These are phyloP conservation scores for Drosophila melanocephala DNA, from an alignment of 2,888 invertebrate genomes.

Conservation along the genomic window DNA sequence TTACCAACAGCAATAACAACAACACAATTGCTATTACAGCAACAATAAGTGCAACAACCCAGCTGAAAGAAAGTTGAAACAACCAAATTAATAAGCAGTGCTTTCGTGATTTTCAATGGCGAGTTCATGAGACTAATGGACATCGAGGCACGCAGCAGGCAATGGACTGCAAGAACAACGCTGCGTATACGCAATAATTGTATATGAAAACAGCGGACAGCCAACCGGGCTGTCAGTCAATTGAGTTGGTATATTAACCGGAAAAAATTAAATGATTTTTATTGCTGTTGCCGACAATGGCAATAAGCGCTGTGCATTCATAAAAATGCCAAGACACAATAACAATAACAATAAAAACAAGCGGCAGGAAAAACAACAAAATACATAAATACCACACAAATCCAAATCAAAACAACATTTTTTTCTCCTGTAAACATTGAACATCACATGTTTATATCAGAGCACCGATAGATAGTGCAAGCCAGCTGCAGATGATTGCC, in stretches of 20 bases:
- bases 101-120: conserved; percentile 46
- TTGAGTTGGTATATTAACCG: conserved; percentile 61
- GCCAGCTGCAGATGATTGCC: conserved; percentile 26
- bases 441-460: conserved; percentile 61
- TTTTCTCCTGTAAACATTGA: conserved; percentile 66
- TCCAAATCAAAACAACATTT: conserved; percentile 57
- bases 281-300: conserved; percentile 50
- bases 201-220: conserved; percentile 3
- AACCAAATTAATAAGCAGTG: conserved; percentile 55
- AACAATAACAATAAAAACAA: conserved; percentile 31
- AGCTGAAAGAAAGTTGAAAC: conserved; percentile 50
- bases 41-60: conserved; percentile 20
- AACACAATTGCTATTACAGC: conserved; percentile 14
- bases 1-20: conserved; percentile 51
- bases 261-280: conserved; percentile 63
- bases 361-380: conserved; percentile 10
- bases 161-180: conserved; percentile 28
- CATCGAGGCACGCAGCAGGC: not conserved
- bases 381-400: conserved; percentile 20
- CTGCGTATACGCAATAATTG: conserved; percentile 50
- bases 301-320: conserved; percentile 57
- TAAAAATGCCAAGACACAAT: conserved; percentile 64
- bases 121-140: conserved; percentile 61
- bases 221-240: conserved; percentile 41
- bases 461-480: not conserved